phyloP scores from a whole-genome alignment of 2,113 vertebrate species.

The Ranitomeya imitator region DNA sequence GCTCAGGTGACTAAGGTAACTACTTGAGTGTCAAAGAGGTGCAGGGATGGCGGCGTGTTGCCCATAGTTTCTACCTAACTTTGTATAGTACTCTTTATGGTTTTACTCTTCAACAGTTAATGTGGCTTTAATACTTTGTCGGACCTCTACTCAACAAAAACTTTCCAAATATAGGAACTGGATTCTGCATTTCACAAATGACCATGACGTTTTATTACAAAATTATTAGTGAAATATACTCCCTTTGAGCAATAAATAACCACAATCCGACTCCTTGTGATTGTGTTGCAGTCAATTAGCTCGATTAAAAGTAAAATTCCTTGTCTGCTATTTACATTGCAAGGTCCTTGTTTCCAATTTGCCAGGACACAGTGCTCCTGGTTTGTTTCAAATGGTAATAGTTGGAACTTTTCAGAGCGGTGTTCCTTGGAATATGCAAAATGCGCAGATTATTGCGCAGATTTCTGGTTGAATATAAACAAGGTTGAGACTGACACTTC shows the following conservation, averaged over 20 bases:
- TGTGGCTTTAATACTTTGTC: not conserved
- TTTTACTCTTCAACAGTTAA: not conserved
- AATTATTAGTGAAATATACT: not conserved
- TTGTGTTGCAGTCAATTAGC: not conserved
- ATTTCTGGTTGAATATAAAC: not conserved
- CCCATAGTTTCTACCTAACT: not conserved
- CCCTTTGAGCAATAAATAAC: not conserved
- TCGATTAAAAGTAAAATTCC: not conserved
- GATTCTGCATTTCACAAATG: not conserved
- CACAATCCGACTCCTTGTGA: not conserved
- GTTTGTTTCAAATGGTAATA: not conserved
- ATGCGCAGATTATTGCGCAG: not conserved
- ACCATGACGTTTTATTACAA: not conserved
- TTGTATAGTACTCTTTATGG: not conserved
- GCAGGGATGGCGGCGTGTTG: not conserved
- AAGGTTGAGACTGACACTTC: not conserved
- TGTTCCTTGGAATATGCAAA: not conserved
- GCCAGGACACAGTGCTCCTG: not conserved
- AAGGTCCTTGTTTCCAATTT: not conserved
- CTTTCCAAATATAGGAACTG: not conserved
- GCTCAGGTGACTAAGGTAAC: not conserved
- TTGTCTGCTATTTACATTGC: not conserved
- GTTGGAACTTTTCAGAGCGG: not conserved
- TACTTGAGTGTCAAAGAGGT: constrained; percentile 3
- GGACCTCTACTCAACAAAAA: not conserved